Evolutionary conservation across 2,888 invertebrate species (phyloP).

Genomic region (Agrotis clavis): DNA sequence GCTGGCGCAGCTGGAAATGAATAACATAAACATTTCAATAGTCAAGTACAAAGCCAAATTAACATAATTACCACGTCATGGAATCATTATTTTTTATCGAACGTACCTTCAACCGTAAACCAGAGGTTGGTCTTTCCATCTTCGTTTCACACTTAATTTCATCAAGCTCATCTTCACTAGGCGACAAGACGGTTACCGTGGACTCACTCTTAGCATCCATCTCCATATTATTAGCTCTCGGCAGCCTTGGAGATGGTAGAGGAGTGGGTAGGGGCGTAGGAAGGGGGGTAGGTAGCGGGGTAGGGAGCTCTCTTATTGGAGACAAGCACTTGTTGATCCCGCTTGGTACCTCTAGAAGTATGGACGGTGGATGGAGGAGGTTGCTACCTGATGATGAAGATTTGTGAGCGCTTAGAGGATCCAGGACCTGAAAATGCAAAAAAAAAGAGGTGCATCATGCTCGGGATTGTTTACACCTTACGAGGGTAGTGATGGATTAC

Average conservation of each 20-base stretch:
- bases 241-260: conserved; percentile 88
- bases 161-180: conserved; percentile 87
- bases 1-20: conserved; percentile 90
- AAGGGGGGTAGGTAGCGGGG: conserved; percentile 92
- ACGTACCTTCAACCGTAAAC: conserved; percentile 83
- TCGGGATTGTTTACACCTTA: conserved; percentile 3
- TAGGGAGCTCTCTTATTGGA: conserved; percentile 95
- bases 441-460: conserved; percentile 42
- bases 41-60: not conserved
- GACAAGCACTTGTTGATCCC: conserved; percentile 95
- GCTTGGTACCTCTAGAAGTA: conserved; percentile 94
- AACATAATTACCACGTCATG: not conserved
- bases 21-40: conserved; percentile 8
- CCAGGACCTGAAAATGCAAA: conserved; percentile 89
- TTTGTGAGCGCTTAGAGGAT: conserved; percentile 93
- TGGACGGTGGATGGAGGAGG: conserved; percentile 94
- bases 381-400: conserved; percentile 91
- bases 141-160: conserved; percentile 81
- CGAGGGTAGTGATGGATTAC: not conserved
- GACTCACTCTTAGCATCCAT: conserved; percentile 78
- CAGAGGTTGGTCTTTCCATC: conserved; percentile 79
- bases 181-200: conserved; percentile 77
- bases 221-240: conserved; percentile 82
- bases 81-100: not conserved
- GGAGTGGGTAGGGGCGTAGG: conserved; percentile 93